A percentile compares a stretch with the other conserved stretches of the same genome.
phyloP scores from a whole-genome alignment of 2,888 invertebrate genomes.

The Bimastos eiseni region DNA sequence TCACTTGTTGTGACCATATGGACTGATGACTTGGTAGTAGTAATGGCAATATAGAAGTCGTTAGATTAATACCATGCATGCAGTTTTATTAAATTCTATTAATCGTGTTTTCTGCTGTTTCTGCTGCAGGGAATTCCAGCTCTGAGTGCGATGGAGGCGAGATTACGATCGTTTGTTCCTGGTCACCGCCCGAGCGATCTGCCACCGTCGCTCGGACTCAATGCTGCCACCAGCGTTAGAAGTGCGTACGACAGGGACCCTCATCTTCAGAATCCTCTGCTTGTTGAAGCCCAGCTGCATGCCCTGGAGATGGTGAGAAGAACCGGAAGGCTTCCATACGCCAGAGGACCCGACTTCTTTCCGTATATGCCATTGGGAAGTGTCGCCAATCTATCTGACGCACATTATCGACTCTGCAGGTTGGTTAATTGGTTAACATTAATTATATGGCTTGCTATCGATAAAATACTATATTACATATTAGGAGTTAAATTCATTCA shows the following conservation, averaged over 20 bases:
- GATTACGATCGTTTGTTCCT: neutral
- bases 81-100: too few relatives aligned
- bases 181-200: neutral
- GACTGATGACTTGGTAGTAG: neutral
- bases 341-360: neutral
- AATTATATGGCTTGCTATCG: neutral
- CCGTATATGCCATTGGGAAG: conserved; percentile 19
- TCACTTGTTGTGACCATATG: neutral
- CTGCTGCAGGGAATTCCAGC: neutral
- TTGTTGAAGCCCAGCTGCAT: conserved; percentile 22
- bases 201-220: neutral
- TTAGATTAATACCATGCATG: neutral
- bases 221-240: neutral
- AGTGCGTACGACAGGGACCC: conserved; percentile 27
- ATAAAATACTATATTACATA: too few relatives aligned
- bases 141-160: conserved; percentile 9
- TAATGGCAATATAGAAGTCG: neutral
- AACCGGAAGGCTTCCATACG: neutral
- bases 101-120: neutral
- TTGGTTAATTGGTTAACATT: neutral
- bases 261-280: conserved; percentile 1
- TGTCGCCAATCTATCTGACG: neutral
- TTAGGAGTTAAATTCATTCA: too few relatives aligned
- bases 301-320: conserved; percentile 34
- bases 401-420: conserved; percentile 16